Evolutionary conservation across 2,888 invertebrate species (phyloP).

Genomic region (Morinoia aosen): DNA sequence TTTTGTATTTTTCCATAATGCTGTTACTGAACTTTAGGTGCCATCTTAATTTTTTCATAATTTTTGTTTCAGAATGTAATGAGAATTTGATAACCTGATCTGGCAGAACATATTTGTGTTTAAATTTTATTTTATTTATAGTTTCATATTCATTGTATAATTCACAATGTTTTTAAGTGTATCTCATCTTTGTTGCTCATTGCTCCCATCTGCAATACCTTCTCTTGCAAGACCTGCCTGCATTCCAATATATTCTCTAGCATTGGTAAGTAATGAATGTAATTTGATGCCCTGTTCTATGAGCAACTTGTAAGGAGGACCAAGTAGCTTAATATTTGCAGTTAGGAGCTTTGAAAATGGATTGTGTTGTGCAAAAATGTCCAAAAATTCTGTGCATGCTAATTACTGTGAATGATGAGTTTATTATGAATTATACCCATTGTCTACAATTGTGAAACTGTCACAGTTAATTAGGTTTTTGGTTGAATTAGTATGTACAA

Average conservation of each 20-base stretch:
- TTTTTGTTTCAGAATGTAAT: background rate
- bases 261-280: background rate
- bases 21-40: too few species aligned
- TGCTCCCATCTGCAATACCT: background rate
- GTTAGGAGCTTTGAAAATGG: background rate
- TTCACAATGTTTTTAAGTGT: constrained; percentile 17
- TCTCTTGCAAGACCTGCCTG: constrained; percentile 43
- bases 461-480: too few species aligned
- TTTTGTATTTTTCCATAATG: too few species aligned
- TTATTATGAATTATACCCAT: too few species aligned
- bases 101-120: background rate
- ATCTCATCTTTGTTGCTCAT: constrained; percentile 8
- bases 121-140: background rate
- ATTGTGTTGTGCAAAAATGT: background rate
- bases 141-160: background rate
- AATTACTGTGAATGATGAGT: background rate
- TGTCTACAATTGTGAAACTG: too few species aligned
- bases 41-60: background rate
- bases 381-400: background rate
- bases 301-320: background rate
- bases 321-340: background rate
- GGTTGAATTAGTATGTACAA: too few species aligned
- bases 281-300: background rate
- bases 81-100: background rate
- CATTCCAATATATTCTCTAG: constrained; percentile 37